A percentile compares a stretch with the other conserved stretches of the same genome.
Conservation (phyloP, 2,113 vertebrate genomes). For the Apistogramma diplotaenia region DNA sequence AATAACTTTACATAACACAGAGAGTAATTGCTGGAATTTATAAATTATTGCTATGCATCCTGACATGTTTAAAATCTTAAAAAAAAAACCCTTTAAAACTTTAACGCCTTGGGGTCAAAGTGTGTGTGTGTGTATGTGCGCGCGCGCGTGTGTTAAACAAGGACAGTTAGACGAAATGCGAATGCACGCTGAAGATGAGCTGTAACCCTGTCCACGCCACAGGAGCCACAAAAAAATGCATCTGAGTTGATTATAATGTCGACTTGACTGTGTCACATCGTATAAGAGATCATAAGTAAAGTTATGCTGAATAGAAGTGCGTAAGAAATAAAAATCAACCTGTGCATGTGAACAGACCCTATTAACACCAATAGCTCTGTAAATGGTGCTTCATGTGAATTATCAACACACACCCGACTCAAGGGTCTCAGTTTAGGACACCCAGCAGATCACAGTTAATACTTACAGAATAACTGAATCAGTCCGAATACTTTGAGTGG, state of each 20-base stretch:
- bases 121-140: not conserved
- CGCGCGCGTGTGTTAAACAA: not conserved
- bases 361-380: not conserved
- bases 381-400: not conserved
- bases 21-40: not conserved
- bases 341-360: not conserved
- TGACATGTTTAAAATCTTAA: not conserved
- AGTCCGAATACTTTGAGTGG: not conserved
- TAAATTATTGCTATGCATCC: not conserved
- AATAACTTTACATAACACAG: not conserved
- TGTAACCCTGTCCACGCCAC: conserved; percentile 3
- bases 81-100: conserved; percentile 1
- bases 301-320: not conserved
- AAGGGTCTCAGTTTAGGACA: not conserved
- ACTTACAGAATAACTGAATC: not conserved
- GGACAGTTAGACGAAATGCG: not conserved
- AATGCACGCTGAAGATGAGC: not conserved
- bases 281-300: not conserved
- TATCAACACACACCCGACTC: not conserved
- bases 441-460: not conserved
- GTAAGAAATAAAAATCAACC: not conserved
- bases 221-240: not conserved
- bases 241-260: not conserved
- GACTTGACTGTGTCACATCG: not conserved
- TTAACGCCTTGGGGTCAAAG: not conserved